Evolutionary conservation across 1,140 invertebrate genomes (phyloP), one percentile per base, ranked within the genome.

Genomic region (Ips typographus): DNA sequence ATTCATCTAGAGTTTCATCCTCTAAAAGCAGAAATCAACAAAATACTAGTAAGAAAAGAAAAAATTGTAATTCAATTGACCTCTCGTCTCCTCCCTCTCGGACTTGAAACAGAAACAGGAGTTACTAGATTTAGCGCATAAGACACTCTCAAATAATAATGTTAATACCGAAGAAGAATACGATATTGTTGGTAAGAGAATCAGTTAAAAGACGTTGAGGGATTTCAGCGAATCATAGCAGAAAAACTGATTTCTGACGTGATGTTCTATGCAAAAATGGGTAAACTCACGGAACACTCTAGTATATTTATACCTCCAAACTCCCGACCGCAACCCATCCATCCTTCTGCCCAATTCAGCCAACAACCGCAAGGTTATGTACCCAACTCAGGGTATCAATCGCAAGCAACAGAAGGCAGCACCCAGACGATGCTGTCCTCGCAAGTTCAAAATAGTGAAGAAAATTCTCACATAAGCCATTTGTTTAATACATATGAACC

Each of bases 201-300:
- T 58, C 22, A 58, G 40, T 40, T 58, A 58, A 37, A 40, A 37
- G 39, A 5, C 6, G 39, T 77, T 80, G 63, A 75, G 71, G 52
- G 57, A 74, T 6, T 73, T 75, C 75, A 83, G 82, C 68, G 82
- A 84, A 72, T 82, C 81, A 61, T 74, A 79, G 71, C 76, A 80
- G 38, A 72, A 76, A 47, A 47, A 47, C 44, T 47, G 4, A 5
- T n/a, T 47, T 4, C 4, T 5, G 44, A 47, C 44, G 44, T 47
- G 44, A 47, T 47, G n/a, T 47, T 47, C n/a, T 47, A 5, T 4
- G 44, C 4, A 47, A 47, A 47, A 47, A 47, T 47, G 44, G 55
- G 22, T 22, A 22, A 22, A 22, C 22, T 22, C 22, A 22, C 22
- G 22, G 22, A 22, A 22, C 22, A 22, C 22, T 22, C 22, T 22